phyloP scores from a whole-genome alignment of 2,797 vertebrate species.

The Acanthis flammea region DNA sequence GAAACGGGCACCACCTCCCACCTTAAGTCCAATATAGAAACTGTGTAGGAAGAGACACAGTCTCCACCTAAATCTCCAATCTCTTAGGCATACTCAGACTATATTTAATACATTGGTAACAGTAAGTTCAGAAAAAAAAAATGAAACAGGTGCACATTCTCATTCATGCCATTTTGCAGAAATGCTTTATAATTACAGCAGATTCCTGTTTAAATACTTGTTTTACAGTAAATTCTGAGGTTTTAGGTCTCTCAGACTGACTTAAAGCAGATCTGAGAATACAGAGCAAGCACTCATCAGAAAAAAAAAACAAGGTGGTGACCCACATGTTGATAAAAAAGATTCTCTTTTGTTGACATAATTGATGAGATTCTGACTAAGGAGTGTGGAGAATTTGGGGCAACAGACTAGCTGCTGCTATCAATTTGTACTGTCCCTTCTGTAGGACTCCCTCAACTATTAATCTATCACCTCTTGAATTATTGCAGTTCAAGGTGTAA shows the following conservation, averaged over 20 bases:
- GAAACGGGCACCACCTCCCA: background rate
- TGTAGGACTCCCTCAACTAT: background rate
- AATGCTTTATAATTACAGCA: background rate
- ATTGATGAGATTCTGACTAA: background rate
- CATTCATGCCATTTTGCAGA: background rate
- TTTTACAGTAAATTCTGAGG: background rate
- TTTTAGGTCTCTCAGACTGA: background rate
- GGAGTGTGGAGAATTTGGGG: background rate
- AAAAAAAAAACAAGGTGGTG: background rate
- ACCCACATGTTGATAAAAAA: background rate
- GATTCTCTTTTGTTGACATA: background rate
- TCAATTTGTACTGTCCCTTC: background rate
- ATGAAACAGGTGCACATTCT: background rate
- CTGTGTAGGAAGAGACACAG: background rate
- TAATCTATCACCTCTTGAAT: background rate
- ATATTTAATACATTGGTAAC: background rate
- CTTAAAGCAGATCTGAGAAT: background rate
- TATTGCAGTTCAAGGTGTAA: background rate
- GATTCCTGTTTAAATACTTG: background rate
- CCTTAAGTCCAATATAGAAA: constrained; percentile 32
- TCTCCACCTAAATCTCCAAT: background rate
- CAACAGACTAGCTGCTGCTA: too few species aligned
- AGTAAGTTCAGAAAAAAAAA: background rate
- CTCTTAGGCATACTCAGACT: background rate
- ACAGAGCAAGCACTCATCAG: background rate